Base-by-base conservation (phyloP, 2,113 vertebrate species). In the Phrynosoma blainvillii region DNA sequence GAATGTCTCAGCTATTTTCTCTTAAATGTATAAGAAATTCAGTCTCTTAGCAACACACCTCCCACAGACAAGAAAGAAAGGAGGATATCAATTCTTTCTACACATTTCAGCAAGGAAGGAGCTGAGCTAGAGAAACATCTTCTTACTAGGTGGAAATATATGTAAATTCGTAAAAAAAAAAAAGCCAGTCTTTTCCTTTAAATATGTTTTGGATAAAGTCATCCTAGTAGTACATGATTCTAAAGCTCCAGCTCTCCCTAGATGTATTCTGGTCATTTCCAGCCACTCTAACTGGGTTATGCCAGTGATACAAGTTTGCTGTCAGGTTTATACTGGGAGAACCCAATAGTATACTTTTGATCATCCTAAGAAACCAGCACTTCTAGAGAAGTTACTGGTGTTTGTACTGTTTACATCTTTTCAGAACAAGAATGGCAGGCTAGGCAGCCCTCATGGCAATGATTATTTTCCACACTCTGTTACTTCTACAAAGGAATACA, bases 11-110 rank as follows among this genome's bases (percentile, higher is more conserved):
- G 89, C 86, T 85, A 84, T 93, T 92, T 88, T 92, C 89, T 90
- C 90, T 82, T 73, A 90, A 91, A 84, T 81, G 80, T 84, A 92
- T 86, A 89, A 93, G 87, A 74, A 93, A 94, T 92, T 94, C 94
- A 91, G 96, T 95, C 85, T 93, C 95, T 95, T 96, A 96, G 96
- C 94, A 96, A 96, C 96, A 91, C 90, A 82, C 88, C 90, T 96
- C 92, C 94, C 91, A 95, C 94, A 93, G 88, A 89, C 86, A 93
- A 89, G 90, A 91, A 95, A 92, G 93, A 91, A 71, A 88, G 87
- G 84, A 93, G 88, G 92, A 90, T 85, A 92, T 81, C 71, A 89
- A 95, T 88, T 93, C 90, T 88, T 94, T 91, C 85, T 71, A 87
- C 92, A 89, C 80, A 62, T 90, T 90, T 93, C 90, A 82, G 65